Conservation (phyloP, 2,797 vertebrate genomes). For the Pelobates cultripes region DNA sequence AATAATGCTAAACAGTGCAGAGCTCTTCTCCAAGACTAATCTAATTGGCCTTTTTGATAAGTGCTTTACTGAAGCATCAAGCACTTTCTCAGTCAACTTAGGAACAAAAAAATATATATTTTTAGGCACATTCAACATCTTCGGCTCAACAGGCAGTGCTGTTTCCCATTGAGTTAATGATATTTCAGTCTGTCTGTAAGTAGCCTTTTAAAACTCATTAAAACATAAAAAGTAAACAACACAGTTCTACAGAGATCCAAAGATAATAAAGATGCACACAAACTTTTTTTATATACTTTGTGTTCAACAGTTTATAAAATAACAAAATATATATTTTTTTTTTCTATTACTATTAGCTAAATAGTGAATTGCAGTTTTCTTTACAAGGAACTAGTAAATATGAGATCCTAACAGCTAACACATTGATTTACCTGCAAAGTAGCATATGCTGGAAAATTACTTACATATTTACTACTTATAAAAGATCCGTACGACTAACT, state of each 20-base stretch:
- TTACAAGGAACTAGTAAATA: too few species aligned
- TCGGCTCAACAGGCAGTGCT: not conserved
- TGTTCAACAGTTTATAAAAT: too few species aligned
- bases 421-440: too few species aligned
- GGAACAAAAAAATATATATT: conserved; percentile 16
- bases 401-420: too few species aligned
- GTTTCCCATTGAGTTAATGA: conserved; percentile 21
- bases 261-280: not conserved
- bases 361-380: too few species aligned
- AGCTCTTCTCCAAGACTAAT: not conserved
- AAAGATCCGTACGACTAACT: too few species aligned
- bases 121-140: conserved; percentile 12
- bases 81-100: conserved; percentile 3
- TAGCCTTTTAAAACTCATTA: not conserved
- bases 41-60: not conserved
- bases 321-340: too few species aligned
- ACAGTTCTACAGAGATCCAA: not conserved
- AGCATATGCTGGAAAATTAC: too few species aligned
- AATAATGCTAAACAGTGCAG: not conserved
- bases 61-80: not conserved
- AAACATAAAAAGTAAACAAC: not conserved
- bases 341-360: too few species aligned
- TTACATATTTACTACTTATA: too few species aligned
- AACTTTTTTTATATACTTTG: too few species aligned
- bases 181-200: conserved; percentile 3